Base-by-base conservation (phyloP, 2,113 vertebrate genomes). In the Eulemur rufifrons region DNA sequence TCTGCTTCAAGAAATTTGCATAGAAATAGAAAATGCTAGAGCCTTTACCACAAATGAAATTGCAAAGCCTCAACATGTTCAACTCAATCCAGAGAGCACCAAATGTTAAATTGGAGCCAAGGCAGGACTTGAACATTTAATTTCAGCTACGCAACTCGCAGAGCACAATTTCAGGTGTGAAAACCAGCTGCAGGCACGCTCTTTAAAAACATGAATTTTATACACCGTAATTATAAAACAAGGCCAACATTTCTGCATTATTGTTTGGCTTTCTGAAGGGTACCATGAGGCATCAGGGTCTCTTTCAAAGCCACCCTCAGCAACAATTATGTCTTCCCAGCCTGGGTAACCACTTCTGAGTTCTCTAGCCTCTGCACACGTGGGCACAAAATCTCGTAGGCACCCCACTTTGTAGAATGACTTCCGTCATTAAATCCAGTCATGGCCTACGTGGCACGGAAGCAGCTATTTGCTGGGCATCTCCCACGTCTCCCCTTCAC, bases 1-100 rank as follows among this genome's bases (percentile, higher is more conserved):
- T 92, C 95, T 52, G 87, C 87, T 94, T 84, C 39, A 18, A 61
- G 54, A 86, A 78, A 91, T 96, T 91, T 97, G 92, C 95, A 97
- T 94, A 97, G 90, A 96, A 92, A 96, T 80, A 95, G 92, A 78
- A 96, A 93, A 71, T 3, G 56, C 85, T 17, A 10, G 91, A 81
- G 50, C 42, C 86, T 89, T 84, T 39, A 50, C 59, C 77, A 89
- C 93, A 86, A 59, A 47, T 54, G 63, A 71, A 90, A 93, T 15
- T 64, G 81, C 80, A 66, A 73, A 91, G 88, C 81, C 69, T 69
- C 66, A 3, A 76, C 23, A 5, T 0, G 27, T 47, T 80, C n/a
- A 52, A n/a, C 29, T 66, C 85, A 13, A 89, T 34, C 89, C 69
- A 5, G 61, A 59, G 42, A 84, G 74, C 42, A 59, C 83, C 81